Evolutionary conservation across 1,140 invertebrate species (phyloP).

Genomic region (Stegodyphus mimosarum): DNA sequence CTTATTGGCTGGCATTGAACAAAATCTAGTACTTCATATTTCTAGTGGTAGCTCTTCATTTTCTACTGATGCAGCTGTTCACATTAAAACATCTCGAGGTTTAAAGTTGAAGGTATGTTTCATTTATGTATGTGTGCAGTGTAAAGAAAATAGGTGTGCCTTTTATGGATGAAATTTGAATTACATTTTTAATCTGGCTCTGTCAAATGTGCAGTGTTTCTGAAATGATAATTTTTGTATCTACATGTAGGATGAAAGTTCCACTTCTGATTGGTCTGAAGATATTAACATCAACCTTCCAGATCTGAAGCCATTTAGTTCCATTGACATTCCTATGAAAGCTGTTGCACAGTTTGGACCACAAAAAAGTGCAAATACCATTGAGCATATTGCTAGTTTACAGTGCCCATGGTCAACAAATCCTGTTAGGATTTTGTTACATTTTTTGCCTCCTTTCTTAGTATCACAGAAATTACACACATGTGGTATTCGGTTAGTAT

Average conservation of each 20-base stretch:
- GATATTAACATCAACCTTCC: slow-evolving; percentile 68
- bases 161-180: too few relatives aligned
- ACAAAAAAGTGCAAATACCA: slow-evolving; percentile 74
- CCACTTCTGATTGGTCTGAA: background rate
- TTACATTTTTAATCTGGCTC: too few relatives aligned
- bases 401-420: slow-evolving; percentile 18
- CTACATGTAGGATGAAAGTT: too few relatives aligned
- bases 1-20: slow-evolving; percentile 71
- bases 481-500: slow-evolving; percentile 78
- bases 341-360: slow-evolving; percentile 80
- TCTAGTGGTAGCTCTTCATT: slow-evolving; percentile 70
- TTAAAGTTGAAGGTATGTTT: slow-evolving; percentile 49
- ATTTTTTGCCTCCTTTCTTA: slow-evolving; percentile 84
- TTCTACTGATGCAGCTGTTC: slow-evolving; percentile 52
- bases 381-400: slow-evolving; percentile 78
- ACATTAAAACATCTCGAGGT: slow-evolving; percentile 62
- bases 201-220: too few relatives aligned
- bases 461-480: slow-evolving; percentile 84
- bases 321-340: slow-evolving; percentile 73
- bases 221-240: too few relatives aligned
- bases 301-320: slow-evolving; percentile 78
- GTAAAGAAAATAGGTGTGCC: too few relatives aligned
- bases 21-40: slow-evolving; percentile 69
- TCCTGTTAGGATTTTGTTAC: slow-evolving; percentile 72
- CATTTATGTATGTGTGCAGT: too few relatives aligned